phyloP scores from a whole-genome alignment of 2,113 vertebrate genomes.

The Bubalus kerabau region DNA sequence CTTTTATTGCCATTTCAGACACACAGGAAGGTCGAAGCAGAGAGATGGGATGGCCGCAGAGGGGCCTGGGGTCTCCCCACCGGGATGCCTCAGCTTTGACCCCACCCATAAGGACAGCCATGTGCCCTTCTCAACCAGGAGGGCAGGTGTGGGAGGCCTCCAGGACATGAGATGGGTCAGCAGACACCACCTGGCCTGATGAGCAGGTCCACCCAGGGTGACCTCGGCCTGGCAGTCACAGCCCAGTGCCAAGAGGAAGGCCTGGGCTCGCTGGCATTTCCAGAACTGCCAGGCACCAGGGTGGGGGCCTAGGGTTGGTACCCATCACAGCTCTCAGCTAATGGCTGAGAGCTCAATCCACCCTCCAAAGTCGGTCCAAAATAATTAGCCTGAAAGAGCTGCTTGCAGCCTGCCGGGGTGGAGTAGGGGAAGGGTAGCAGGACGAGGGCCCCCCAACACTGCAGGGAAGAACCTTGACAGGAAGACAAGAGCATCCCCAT shows the following conservation, averaged over 20 bases:
- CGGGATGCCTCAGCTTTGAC: background rate
- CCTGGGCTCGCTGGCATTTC: background rate
- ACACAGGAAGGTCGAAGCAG: background rate
- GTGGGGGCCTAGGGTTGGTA: background rate
- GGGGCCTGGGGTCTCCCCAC: background rate
- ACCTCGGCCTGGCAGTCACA: background rate
- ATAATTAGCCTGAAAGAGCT: conserved; percentile 44
- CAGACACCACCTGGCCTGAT: background rate
- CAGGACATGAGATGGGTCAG: background rate
- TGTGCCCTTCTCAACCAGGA: background rate
- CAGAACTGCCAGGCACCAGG: background rate
- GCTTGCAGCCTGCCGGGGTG: conserved; percentile 32
- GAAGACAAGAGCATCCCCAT: background rate
- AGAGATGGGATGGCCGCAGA: background rate
- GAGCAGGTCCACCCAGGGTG: background rate
- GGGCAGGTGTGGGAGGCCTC: background rate
- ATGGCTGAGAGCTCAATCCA: conserved; percentile 26
- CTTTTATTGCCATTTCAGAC: background rate
- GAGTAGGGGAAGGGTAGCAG: background rate
- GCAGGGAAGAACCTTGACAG: background rate
- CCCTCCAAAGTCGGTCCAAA: conserved; percentile 25
- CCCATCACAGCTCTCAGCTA: background rate
- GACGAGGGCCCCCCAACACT: background rate
- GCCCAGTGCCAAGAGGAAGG: background rate
- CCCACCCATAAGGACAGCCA: no score